phyloP scores from a whole-genome alignment of 2,797 vertebrate species.

The Spheniscus humboldti region DNA sequence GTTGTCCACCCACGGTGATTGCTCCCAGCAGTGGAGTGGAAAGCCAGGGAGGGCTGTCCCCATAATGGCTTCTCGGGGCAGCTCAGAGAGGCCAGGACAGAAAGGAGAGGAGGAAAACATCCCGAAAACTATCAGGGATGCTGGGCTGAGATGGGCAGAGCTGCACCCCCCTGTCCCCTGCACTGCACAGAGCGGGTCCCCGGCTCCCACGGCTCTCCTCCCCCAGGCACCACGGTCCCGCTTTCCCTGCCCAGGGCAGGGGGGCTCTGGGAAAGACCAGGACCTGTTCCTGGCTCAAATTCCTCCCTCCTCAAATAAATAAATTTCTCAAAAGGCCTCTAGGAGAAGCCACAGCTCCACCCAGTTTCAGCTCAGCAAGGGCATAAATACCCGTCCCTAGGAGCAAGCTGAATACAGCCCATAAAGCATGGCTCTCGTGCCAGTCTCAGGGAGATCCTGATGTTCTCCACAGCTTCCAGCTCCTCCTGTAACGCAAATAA shows the following conservation, averaged over 20 bases:
- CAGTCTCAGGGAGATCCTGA: neutral
- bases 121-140: neutral
- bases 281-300: neutral
- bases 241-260: neutral
- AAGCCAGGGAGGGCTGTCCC: neutral
- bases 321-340: neutral
- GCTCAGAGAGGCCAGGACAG: neutral
- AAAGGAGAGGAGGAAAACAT: neutral
- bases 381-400: neutral
- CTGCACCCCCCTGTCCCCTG: neutral
- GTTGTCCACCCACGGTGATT: neutral
- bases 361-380: neutral
- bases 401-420: neutral
- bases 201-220: neutral
- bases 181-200: neutral
- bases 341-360: neutral
- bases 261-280: neutral
- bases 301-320: neutral
- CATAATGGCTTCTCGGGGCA: neutral
- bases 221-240: neutral
- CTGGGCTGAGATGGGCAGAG: neutral
- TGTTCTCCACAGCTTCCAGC: neutral
- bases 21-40: neutral
- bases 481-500: neutral
- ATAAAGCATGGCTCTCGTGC: neutral